These are phyloP conservation scores for Dermochelys coriacea DNA, from an alignment of 2,797 vertebrate species.

Conservation along the genomic window DNA sequence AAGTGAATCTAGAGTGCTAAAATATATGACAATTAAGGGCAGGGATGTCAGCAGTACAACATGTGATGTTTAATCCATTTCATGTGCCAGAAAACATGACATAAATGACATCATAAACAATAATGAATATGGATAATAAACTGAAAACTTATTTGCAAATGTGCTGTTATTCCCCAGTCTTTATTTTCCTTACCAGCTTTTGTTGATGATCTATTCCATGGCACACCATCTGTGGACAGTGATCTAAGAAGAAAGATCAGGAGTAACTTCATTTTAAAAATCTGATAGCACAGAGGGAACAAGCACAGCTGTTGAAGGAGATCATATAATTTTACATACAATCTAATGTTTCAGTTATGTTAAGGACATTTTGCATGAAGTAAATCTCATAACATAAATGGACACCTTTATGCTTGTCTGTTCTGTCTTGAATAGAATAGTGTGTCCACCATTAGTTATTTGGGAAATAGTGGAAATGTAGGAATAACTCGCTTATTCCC, in stretches of 20 bases:
- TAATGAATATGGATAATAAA: background rate
- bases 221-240: background rate
- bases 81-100: background rate
- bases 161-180: background rate
- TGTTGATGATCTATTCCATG: background rate
- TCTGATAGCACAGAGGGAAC: background rate
- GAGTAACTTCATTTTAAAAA: background rate
- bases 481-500: background rate
- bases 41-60: background rate
- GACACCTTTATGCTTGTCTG: background rate
- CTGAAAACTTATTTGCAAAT: background rate
- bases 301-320: background rate
- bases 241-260: background rate
- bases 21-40: background rate
- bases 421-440: background rate
- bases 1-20: background rate
- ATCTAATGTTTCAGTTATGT: background rate
- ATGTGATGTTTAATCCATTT: background rate
- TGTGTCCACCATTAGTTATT: background rate
- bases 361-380: background rate
- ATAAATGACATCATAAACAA: background rate
- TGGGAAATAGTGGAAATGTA: background rate
- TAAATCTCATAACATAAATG: background rate
- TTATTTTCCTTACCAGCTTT: background rate
- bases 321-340: background rate